Conservation (phyloP, 1,140 invertebrate species). For the Bombus sibiricus region DNA sequence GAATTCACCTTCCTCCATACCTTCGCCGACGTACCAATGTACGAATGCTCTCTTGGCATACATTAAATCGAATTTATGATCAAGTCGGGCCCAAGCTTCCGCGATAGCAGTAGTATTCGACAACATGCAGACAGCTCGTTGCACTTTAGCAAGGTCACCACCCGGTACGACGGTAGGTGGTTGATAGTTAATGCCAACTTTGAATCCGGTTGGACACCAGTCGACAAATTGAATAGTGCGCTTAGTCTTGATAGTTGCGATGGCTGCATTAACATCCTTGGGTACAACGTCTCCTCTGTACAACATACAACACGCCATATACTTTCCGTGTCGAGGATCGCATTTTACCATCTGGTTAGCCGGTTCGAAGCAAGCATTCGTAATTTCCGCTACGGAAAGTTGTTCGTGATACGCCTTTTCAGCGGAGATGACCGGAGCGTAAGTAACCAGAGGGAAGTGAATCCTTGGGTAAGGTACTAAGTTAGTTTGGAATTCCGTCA, state of each 20-base stretch:
- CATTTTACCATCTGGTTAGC: slow-evolving; percentile 87
- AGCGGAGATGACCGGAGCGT: slow-evolving; percentile 64
- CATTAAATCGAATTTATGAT: slow-evolving; percentile 61
- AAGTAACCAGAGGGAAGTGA: slow-evolving; percentile 63
- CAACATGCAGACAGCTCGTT: slow-evolving; percentile 87
- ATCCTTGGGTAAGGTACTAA: slow-evolving; percentile 75
- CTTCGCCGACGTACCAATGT: slow-evolving; percentile 85
- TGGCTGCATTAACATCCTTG: slow-evolving; percentile 86
- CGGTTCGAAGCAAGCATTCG: slow-evolving; percentile 87
- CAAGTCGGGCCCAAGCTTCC: slow-evolving; percentile 57
- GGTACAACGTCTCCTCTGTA: slow-evolving; percentile 86
- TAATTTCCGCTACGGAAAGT: slow-evolving; percentile 57
- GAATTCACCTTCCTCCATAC: slow-evolving; percentile 63
- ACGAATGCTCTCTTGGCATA: slow-evolving; percentile 73
- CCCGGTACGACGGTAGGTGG: slow-evolving; percentile 85
- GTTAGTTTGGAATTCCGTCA: slow-evolving; percentile 61
- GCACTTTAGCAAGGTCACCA: slow-evolving; percentile 85
- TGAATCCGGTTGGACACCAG: slow-evolving; percentile 86
- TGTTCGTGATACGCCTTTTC: slow-evolving; percentile 66
- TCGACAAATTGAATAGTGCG: slow-evolving; percentile 84
- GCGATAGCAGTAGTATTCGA: slow-evolving; percentile 84
- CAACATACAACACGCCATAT: slow-evolving; percentile 87
- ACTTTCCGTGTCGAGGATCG: slow-evolving; percentile 79
- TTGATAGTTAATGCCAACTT: slow-evolving; percentile 86
- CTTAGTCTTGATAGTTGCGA: slow-evolving; percentile 58